Evolutionary conservation across 2,113 vertebrate genomes (phyloP).

Genomic region (Antennarius striatus): DNA sequence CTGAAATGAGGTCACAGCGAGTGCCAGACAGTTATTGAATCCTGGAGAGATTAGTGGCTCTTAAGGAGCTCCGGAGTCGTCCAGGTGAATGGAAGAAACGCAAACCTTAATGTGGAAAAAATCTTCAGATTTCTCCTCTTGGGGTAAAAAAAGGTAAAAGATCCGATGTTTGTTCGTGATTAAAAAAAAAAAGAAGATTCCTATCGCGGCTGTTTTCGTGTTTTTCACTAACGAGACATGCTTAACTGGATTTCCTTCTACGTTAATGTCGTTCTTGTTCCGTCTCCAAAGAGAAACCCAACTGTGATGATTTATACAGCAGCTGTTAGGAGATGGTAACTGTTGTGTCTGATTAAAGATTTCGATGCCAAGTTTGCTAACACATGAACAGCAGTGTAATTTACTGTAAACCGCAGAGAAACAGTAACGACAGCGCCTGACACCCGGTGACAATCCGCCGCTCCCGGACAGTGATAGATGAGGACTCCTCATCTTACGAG

Average conservation of each 20-base stretch:
- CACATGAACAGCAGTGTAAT: conserved; percentile 31
- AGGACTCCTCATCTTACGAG: conserved; percentile 45
- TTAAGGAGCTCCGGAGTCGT: conserved; percentile 53
- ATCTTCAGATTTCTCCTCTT: conserved; percentile 50
- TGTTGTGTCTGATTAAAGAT: background rate
- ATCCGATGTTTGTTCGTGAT: conserved; percentile 32
- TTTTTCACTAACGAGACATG: conserved; percentile 38
- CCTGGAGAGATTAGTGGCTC: conserved; percentile 64
- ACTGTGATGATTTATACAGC: conserved; percentile 38
- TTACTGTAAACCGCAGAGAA: conserved; percentile 32
- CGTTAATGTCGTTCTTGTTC: conserved; percentile 35
- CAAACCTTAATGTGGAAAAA: conserved; percentile 53
- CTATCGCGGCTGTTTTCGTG: conserved; percentile 37
- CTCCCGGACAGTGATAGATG: conserved; percentile 55
- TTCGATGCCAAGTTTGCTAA: conserved; percentile 25
- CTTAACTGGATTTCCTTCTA: conserved; percentile 38
- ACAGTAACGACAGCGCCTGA: conserved; percentile 33
- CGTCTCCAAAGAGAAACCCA: conserved; percentile 13
- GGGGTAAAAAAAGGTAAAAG: conserved; percentile 28
- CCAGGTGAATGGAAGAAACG: conserved; percentile 64
- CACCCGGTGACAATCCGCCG: conserved; percentile 48
- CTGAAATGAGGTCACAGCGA: conserved; percentile 52
- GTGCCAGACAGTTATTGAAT: conserved; percentile 74
- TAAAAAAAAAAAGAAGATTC: conserved; percentile 23
- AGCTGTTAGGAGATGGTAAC: conserved; percentile 22